Conservation (phyloP, 2,797 vertebrate genomes). For the Coreius guichenoti region DNA sequence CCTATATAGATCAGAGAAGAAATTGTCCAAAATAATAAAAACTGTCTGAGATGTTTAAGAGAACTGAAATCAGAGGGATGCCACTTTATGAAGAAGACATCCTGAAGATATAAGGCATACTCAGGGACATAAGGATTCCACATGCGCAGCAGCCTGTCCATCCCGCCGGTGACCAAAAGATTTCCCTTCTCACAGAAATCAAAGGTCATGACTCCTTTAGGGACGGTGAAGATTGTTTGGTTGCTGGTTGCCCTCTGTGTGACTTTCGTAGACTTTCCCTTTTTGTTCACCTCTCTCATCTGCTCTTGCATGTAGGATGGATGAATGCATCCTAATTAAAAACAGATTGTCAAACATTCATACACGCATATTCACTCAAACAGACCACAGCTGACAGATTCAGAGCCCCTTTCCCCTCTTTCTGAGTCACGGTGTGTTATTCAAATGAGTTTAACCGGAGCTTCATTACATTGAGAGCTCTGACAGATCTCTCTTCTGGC, state of each 20-base stretch:
- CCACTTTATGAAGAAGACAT: neutral
- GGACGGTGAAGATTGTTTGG: constrained; percentile 72
- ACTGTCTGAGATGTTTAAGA: neutral
- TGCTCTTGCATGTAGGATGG: constrained; percentile 74
- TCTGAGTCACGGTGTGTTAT: constrained; percentile 57
- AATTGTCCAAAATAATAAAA: neutral
- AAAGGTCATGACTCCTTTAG: constrained; percentile 79
- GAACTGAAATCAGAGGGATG: neutral
- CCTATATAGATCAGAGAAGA: neutral
- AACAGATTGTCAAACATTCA: constrained; percentile 27
- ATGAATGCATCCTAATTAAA: constrained; percentile 69
- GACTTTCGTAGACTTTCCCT: constrained; percentile 71
- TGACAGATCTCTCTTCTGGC: constrained; percentile 45
- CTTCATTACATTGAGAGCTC: constrained; percentile 60
- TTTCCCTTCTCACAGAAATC: constrained; percentile 74
- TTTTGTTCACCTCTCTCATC: constrained; percentile 69
- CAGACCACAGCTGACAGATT: constrained; percentile 66
- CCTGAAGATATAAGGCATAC: constrained; percentile 61
- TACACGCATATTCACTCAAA: constrained; percentile 30
- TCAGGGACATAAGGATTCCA: constrained; percentile 80
- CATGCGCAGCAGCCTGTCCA: constrained; percentile 75
- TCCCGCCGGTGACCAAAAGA: constrained; percentile 78
- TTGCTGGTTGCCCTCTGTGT: constrained; percentile 65
- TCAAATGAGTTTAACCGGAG: constrained; percentile 54
- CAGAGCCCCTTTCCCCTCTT: constrained; percentile 61